Evolutionary conservation across 2,113 vertebrate species (phyloP).

Genomic region (Salvelinus alpinus): DNA sequence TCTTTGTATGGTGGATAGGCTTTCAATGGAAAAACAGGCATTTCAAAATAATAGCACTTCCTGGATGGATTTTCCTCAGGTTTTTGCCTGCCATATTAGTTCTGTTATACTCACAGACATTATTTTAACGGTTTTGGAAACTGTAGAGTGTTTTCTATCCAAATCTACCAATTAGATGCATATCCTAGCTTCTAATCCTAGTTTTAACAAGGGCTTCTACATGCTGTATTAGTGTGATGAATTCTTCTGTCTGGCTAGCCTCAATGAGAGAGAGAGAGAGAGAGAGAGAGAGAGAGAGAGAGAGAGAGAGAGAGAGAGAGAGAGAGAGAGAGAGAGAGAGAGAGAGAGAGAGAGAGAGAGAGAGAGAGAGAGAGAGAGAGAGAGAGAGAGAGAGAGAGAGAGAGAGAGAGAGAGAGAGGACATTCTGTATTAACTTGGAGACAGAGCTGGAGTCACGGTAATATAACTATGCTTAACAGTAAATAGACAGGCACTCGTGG

Average conservation of each 20-base stretch:
- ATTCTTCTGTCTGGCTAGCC: constrained; percentile 45
- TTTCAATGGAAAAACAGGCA: too few relatives aligned
- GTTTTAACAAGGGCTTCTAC: constrained; percentile 65
- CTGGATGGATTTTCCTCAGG: too few relatives aligned
- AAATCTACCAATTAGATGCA: too few relatives aligned
- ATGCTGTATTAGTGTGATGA: constrained; percentile 58
- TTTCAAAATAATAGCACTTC: too few relatives aligned
- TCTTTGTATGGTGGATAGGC: too few relatives aligned
- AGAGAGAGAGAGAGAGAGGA: neutral
- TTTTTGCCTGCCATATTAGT: too few relatives aligned
- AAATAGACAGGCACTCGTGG: neutral
- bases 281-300: neutral
- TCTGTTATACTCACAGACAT: too few relatives aligned
- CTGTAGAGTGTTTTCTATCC: too few relatives aligned
- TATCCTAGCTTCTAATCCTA: too few relatives aligned
- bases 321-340: neutral
- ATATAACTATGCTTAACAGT: neutral
- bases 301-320: neutral
- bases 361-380: neutral
- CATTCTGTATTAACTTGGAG: neutral
- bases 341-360: neutral
- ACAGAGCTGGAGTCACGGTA: neutral
- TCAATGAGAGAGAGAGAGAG: neutral
- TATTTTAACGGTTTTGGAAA: too few relatives aligned
- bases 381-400: neutral